A percentile compares a stretch with the other conserved stretches of the same genome.
phyloP scores from a whole-genome alignment of 1,140 invertebrate species.

The Anastrepha obliqua region DNA sequence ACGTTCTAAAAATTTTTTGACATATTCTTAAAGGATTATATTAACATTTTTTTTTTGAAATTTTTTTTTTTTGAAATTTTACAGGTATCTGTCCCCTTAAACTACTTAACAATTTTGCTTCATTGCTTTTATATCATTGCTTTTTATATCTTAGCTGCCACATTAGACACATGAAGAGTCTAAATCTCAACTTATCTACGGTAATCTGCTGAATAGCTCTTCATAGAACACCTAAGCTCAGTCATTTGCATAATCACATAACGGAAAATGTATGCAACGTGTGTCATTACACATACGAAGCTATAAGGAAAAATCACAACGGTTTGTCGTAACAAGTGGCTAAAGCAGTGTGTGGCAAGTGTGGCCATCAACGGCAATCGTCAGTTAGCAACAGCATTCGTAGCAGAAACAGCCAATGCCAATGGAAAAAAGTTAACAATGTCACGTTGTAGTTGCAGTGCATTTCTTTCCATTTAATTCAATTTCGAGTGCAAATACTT shows the following conservation, averaged over 20 bases:
- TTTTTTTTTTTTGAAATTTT: no score
- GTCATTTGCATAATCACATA: not conserved
- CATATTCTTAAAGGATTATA: no score
- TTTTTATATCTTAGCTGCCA: no score
- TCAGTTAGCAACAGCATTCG: not conserved
- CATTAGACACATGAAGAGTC: not conserved
- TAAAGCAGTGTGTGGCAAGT: not conserved
- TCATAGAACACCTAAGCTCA: not conserved
- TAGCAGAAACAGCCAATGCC: not conserved
- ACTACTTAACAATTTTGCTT: no score
- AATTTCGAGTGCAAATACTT: not conserved
- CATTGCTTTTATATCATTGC: no score
- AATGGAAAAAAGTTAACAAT: not conserved
- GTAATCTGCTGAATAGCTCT: not conserved
- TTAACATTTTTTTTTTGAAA: no score
- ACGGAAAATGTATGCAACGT: not conserved
- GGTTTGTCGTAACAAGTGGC: not conserved
- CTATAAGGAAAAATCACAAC: not conserved
- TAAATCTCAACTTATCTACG: not conserved
- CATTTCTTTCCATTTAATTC: not conserved
- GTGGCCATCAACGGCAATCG: not conserved
- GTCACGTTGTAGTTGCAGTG: conserved; percentile 3
- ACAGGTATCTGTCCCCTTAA: not conserved
- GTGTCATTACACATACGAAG: not conserved
- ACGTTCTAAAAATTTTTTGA: no score